Evolutionary conservation across 2,113 vertebrate genomes (phyloP).

Genomic region (Garra rufa): DNA sequence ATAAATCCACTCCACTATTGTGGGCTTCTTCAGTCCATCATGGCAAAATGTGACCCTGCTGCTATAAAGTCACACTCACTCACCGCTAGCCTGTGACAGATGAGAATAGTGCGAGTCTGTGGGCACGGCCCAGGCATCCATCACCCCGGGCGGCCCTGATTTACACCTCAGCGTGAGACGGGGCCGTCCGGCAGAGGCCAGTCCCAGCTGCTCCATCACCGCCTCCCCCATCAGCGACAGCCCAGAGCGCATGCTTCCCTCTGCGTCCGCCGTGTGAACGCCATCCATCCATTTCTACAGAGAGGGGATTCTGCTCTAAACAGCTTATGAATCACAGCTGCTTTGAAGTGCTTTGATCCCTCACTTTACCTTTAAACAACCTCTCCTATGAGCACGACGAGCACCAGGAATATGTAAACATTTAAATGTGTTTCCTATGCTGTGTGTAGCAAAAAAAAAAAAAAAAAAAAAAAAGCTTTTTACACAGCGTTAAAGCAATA

Average conservation of each 20-base stretch:
- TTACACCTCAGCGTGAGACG: conserved; percentile 64
- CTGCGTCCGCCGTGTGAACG: conserved; percentile 52
- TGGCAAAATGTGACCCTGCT: conserved; percentile 49
- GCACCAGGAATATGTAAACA: conserved; percentile 20
- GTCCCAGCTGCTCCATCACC: conserved; percentile 62
- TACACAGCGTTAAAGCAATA: not conserved
- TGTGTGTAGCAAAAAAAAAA: not conserved
- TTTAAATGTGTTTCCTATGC: conserved; percentile 18
- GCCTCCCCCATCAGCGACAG: conserved; percentile 57
- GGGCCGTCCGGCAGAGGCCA: conserved; percentile 56
- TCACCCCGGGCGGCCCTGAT: conserved; percentile 66
- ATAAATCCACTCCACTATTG: conserved; percentile 66
- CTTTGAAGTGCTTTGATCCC: conserved; percentile 79
- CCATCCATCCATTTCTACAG: conserved; percentile 69
- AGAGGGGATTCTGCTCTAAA: conserved; percentile 74
- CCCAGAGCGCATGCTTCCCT: conserved; percentile 48
- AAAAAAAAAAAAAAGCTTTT: not conserved
- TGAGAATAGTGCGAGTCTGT: conserved; percentile 62
- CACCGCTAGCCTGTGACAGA: conserved; percentile 60
- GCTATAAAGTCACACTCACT: conserved; percentile 50
- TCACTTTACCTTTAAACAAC: conserved; percentile 75
- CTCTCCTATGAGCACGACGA: conserved; percentile 56
- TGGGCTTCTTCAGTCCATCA: conserved; percentile 44
- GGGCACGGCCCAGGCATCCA: conserved; percentile 67
- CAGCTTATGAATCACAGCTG: conserved; percentile 71